Base-by-base conservation (phyloP, 30 jellyfish, hydroid and myxozoan genomes). In the Haliclystus octoradiatus region DNA sequence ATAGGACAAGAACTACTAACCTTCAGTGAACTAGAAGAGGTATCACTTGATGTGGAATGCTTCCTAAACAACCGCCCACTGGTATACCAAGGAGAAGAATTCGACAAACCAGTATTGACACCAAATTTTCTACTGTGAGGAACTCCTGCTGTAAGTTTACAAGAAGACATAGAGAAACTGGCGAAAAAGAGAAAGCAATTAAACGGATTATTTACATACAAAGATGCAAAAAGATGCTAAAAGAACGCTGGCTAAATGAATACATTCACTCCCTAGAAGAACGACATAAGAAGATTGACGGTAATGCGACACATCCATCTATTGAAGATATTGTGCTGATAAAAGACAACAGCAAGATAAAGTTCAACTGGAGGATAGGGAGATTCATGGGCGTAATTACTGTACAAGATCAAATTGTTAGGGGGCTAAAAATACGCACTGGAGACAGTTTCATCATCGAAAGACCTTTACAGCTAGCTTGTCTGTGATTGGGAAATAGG, bases 361-460 rank as follows among this genome's bases (percentile, higher is more conserved):
- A 61, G 34, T 77, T 77, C 9, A 68, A 28, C 13, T 71, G 81
- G 83, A 32, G 51, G 40, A 31, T 78, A 3, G 92, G 92, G 46
- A 63, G 76, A 57, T 70, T 76, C 33, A 50, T 52, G 22, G 63
- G 50, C 22, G 27, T 13, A 52, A 52, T 65, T 57, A 49, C n/a
- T 0, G 80, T 66, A 23, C 49, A n/a, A 69, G 89, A 76, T 62
- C 75, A 71, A 13, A 69, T 2, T 9, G 49, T 68, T 49, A 75
- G 83, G 12, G 92, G 92, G 35, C 63, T 78, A 26, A 78, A 78
- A 49, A 31, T 78, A 3, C 22, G 67, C 26, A 4, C 62, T 12
- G 92, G 92, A 51, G 70, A 78, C 53, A 83, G 92, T 5, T 31
- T 65, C 40, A 35, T 78, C 40, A 69, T 69, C n/a, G 92, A 78